Conservation (phyloP, 1,140 invertebrate species). For the Nasonia vitripennis region DNA sequence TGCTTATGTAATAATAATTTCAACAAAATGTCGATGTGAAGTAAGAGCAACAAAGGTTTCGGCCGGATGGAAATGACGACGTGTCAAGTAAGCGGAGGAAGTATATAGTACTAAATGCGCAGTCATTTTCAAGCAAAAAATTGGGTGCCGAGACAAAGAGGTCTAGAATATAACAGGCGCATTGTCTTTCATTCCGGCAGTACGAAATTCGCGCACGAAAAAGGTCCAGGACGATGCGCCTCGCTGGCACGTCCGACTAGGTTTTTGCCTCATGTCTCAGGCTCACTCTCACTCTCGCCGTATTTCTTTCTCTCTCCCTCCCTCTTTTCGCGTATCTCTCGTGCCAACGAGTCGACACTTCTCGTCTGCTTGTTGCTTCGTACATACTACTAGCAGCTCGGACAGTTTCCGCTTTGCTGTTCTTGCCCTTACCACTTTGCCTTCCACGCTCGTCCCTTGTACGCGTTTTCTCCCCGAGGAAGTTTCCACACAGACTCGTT, state of each 20-base stretch:
- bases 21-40: not conserved
- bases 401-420: slow-evolving; percentile 53
- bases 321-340: not conserved
- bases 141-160: not conserved
- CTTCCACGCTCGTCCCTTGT: slow-evolving; percentile 46
- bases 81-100: not conserved
- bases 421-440: slow-evolving; percentile 52
- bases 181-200: slow-evolving; percentile 16
- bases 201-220: slow-evolving; percentile 17
- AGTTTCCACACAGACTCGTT: not conserved
- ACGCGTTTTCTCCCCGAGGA: not conserved
- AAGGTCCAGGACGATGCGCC: not conserved
- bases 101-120: not conserved
- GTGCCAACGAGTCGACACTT: slow-evolving; percentile 52
- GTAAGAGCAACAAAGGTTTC: not conserved
- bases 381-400: not conserved
- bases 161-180: not conserved
- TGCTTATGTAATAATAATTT: no score
- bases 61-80: not conserved
- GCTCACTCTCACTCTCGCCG: slow-evolving; percentile 11
- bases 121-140: not conserved
- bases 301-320: slow-evolving; percentile 12
- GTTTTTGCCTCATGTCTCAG: slow-evolving; percentile 13
- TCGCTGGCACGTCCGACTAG: slow-evolving; percentile 16
- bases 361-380: slow-evolving; percentile 49